A percentile compares a stretch with the other conserved stretches of the same genome.
These are phyloP conservation scores for Mactra quadrangularis DNA, from an alignment of 1,140 invertebrate species.

Conservation along the genomic window DNA sequence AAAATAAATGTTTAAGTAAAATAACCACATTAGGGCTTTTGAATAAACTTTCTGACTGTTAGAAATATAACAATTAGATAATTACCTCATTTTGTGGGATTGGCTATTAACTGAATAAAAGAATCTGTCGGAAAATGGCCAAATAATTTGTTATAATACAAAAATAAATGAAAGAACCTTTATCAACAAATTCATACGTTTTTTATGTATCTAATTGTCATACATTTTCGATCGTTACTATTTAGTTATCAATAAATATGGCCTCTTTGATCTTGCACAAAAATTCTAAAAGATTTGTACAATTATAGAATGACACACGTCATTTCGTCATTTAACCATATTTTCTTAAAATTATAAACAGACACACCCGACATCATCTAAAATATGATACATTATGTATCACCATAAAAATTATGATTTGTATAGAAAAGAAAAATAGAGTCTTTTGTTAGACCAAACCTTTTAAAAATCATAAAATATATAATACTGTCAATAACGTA, in stretches of 20 bases:
- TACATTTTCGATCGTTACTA: too few relatives aligned
- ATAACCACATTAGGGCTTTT: too few relatives aligned
- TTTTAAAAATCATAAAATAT: too few relatives aligned
- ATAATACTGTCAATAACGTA: too few relatives aligned
- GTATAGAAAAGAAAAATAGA: too few relatives aligned
- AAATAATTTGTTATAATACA: slow-evolving; percentile 8
- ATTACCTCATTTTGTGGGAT: slow-evolving; percentile 31
- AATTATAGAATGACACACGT: slow-evolving; percentile 6
- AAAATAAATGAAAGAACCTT: slow-evolving; percentile 9
- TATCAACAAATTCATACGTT: slow-evolving; percentile 13
- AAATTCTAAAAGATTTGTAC: neutral
- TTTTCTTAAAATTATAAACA: too few relatives aligned
- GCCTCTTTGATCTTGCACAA: slow-evolving; percentile 33
- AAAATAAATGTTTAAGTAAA: too few relatives aligned
- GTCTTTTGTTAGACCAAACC: too few relatives aligned
- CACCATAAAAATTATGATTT: slow-evolving; percentile 13
- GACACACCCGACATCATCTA: too few relatives aligned
- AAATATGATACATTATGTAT: slow-evolving; percentile 8
- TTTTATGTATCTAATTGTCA: too few relatives aligned
- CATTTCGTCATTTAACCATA: slow-evolving; percentile 14
- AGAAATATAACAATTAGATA: slow-evolving; percentile 9
- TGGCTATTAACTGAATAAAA: slow-evolving; percentile 10
- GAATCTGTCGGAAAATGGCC: slow-evolving; percentile 6
- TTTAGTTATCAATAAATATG: slow-evolving; percentile 2
- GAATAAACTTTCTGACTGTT: too few relatives aligned